phyloP scores from a whole-genome alignment of 2,888 invertebrate species.

The Cyclophora albipunctata region DNA sequence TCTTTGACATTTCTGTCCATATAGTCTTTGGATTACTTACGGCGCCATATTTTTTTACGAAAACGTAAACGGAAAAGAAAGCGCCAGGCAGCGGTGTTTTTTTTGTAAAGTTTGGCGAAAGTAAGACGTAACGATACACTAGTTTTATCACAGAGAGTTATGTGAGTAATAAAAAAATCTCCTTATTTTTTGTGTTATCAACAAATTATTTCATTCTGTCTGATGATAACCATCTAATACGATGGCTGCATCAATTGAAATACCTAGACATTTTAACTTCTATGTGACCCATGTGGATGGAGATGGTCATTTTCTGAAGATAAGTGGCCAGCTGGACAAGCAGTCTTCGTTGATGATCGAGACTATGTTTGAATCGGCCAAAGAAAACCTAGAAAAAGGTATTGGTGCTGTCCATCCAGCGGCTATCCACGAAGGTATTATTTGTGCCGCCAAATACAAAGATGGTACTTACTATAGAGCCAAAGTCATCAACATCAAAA shows the following conservation, averaged over 20 bases:
- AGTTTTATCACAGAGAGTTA: conserved; percentile 33
- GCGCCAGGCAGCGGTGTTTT: conserved; percentile 57
- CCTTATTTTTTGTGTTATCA: conserved; percentile 11
- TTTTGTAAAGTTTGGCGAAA: conserved; percentile 35
- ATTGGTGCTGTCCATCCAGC: conserved; percentile 63
- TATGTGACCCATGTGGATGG: conserved; percentile 81
- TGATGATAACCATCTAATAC: conserved; percentile 7
- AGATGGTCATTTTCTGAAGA: conserved; percentile 80
- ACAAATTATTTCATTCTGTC: conserved; percentile 4
- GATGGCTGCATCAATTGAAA: conserved; percentile 54
- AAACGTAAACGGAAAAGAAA: conserved; percentile 67
- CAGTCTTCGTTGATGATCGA: conserved; percentile 74
- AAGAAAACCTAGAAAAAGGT: conserved; percentile 59
- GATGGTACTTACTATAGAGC: conserved; percentile 80
- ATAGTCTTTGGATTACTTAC: too few relatives aligned
- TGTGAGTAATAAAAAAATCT: conserved; percentile 35
- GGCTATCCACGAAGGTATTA: conserved; percentile 66
- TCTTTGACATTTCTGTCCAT: too few relatives aligned
- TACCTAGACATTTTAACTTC: conserved; percentile 54
- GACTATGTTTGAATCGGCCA: conserved; percentile 53
- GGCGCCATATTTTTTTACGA: conserved; percentile 58
- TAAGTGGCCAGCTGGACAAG: conserved; percentile 82
- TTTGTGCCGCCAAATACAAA: conserved; percentile 81
- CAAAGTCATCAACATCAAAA: conserved; percentile 68
- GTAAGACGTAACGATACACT: conserved; percentile 27